Evolutionary conservation across 2,888 invertebrate species (phyloP), one percentile per base, ranked within the genome.

Genomic region (Ashinkailepas kermadecensis): DNA sequence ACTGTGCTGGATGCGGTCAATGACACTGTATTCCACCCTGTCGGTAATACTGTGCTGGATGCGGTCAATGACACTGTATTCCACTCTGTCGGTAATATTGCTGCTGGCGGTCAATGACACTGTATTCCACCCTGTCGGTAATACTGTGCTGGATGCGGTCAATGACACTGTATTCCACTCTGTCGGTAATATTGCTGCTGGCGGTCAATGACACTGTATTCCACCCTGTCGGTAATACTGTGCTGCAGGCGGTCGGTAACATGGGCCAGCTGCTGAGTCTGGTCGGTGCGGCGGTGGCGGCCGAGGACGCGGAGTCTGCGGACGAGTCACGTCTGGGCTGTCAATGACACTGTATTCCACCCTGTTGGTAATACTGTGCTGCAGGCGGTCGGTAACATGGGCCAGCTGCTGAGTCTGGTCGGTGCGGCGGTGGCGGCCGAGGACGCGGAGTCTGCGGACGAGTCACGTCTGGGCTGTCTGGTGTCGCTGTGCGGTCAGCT

Each of bases 401-500:
- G 12, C 7, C 67, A 25, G 67, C 67, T 67, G 67, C 67, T 67
- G 67, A 12, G 25, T 23, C 67, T 67, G 74, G 10, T 74, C 21
- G 21, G 12, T 10, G 54, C 21, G 54, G 39, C 4, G 25, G 11
- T 39, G 15, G 39, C 23, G 70, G 70, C 39, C 39, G 54, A 74
- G 18, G 21, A 6, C 21, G 74, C 54, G 0, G 74, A 21, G 21
- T 13, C 59, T 2, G 7, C 59, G 0, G 54, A 21, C 54, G 74
- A 74, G 54, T 13, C 9, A 13, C 74, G 74, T 9, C 54, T 74
- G 9, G 21, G 21, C 21, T 54, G 54, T 8, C 54, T 74, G 54
- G 54, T 74, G 74, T 54, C 74, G 11, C 56, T 74, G 56, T 74
- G 74, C 56, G 74, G 74, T 21, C 74, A 23, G 21, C 74, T 74